Evolutionary conservation across 2,113 vertebrate genomes (phyloP).

Genomic region (Dunckerocampus dactyliophorus): DNA sequence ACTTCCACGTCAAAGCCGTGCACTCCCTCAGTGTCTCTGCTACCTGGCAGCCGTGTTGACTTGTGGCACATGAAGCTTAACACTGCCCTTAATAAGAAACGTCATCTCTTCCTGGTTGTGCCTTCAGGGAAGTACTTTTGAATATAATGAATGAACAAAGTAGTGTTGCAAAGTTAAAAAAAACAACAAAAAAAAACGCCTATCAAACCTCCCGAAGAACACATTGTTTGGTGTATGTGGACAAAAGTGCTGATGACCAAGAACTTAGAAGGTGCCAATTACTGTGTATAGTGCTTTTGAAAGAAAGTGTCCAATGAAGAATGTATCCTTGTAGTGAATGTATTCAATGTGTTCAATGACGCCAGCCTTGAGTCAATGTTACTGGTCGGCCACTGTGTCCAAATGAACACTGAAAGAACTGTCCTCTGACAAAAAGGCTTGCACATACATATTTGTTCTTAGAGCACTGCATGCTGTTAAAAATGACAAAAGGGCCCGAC

Average conservation of each 20-base stretch:
- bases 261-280: slow-evolving; percentile 51
- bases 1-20: slow-evolving; percentile 15
- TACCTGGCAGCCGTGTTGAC: slow-evolving; percentile 60
- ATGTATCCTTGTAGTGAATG: slow-evolving; percentile 64
- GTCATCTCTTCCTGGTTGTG: slow-evolving; percentile 61
- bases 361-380: slow-evolving; percentile 17
- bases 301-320: slow-evolving; percentile 46
- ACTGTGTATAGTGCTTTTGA: slow-evolving; percentile 47
- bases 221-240: slow-evolving; percentile 21
- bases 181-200: too few species aligned
- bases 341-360: slow-evolving; percentile 43
- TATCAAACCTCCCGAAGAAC: slow-evolving; percentile 11
- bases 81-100: slow-evolving; percentile 63
- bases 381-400: neutral
- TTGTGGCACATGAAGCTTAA: slow-evolving; percentile 65
- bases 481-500: slow-evolving; percentile 18
- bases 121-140: slow-evolving; percentile 60
- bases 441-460: slow-evolving; percentile 7
- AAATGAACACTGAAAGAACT: too few species aligned
- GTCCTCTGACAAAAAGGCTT: neutral
- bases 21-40: slow-evolving; percentile 20
- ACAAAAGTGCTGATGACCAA: slow-evolving; percentile 32
- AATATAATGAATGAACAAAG: slow-evolving; percentile 27
- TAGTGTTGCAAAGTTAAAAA: neutral
- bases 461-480: slow-evolving; percentile 40